These are phyloP conservation scores for Dissostichus mawsoni DNA, from an alignment of 2,113 vertebrate genomes.

Conservation along the genomic window DNA sequence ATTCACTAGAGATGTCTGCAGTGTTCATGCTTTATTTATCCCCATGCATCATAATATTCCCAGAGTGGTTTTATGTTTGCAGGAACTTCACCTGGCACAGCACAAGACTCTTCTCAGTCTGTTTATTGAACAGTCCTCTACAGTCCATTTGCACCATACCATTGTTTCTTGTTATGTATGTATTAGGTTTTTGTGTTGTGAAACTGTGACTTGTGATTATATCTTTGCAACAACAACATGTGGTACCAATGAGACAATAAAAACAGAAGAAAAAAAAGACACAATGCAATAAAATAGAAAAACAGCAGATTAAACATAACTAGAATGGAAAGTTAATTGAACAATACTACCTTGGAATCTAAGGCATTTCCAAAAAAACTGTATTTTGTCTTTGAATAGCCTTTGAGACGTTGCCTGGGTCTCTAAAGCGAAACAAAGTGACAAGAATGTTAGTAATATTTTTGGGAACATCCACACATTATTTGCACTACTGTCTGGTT, in stretches of 20 bases:
- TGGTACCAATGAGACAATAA: neutral
- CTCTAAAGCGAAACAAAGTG: conserved; percentile 34
- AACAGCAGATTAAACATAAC: neutral
- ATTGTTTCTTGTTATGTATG: neutral
- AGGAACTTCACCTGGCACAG: conserved; percentile 3
- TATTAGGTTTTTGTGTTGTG: neutral
- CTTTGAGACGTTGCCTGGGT: conserved; percentile 19
- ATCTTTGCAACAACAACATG: neutral
- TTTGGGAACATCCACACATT: conserved; percentile 45
- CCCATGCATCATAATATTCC: conserved; percentile 23
- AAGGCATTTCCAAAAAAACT: neutral
- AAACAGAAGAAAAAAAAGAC: neutral
- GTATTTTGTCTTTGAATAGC: conserved; percentile 1
- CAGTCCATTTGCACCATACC: neutral
- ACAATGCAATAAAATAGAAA: neutral
- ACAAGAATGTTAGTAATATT: conserved; percentile 37
- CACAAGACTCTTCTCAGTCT: conserved; percentile 14
- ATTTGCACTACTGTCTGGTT: conserved; percentile 31
- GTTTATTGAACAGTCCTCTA: neutral
- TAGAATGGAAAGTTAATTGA: neutral
- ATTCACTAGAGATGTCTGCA: conserved; percentile 15
- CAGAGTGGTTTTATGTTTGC: conserved; percentile 23
- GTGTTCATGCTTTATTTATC: conserved; percentile 16
- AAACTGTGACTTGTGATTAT: neutral
- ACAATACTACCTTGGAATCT: neutral